phyloP scores from a whole-genome alignment of 1,140 invertebrate species.

The Monochamus saltuarius region DNA sequence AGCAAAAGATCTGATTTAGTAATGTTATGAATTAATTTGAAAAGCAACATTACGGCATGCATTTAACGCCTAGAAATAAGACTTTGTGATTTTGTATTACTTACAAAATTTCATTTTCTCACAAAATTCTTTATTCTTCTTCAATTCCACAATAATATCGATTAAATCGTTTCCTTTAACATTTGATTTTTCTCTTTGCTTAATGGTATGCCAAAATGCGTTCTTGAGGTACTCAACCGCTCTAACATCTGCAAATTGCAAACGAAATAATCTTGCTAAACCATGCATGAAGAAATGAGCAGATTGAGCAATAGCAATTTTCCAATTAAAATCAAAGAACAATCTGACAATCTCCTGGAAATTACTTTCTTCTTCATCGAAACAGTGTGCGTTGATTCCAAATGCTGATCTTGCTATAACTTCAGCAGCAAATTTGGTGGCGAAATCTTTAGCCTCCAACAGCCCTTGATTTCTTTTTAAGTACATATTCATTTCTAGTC shows the following conservation, averaged over 20 bases:
- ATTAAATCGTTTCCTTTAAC: slow-evolving; percentile 38
- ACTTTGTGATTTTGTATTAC: no score
- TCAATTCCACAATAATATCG: slow-evolving; percentile 38
- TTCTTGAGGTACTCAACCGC: slow-evolving; percentile 3
- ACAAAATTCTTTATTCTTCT: slow-evolving; percentile 18
- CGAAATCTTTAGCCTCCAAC: slow-evolving; percentile 34
- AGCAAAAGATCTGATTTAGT: no score
- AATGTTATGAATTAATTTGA: no score
- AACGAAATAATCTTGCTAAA: slow-evolving; percentile 24
- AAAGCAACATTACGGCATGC: no score
- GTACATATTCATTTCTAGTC: slow-evolving; percentile 27
- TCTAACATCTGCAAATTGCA: slow-evolving; percentile 14
- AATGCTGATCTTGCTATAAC: slow-evolving; percentile 54
- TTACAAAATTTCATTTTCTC: no score
- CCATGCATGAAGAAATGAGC: slow-evolving; percentile 31
- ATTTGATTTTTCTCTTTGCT: slow-evolving; percentile 21
- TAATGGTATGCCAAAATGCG: slow-evolving; percentile 32
- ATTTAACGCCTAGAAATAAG: no score
- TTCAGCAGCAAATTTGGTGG: slow-evolving; percentile 54
- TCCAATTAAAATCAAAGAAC: slow-evolving; percentile 25
- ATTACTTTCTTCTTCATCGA: slow-evolving; percentile 48
- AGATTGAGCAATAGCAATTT: slow-evolving; percentile 19
- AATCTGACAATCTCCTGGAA: slow-evolving; percentile 39
- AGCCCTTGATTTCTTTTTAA: slow-evolving; percentile 18
- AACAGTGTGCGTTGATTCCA: slow-evolving; percentile 50